phyloP scores from a whole-genome alignment of 1,140 invertebrate species.

The Drosophila nikananu region DNA sequence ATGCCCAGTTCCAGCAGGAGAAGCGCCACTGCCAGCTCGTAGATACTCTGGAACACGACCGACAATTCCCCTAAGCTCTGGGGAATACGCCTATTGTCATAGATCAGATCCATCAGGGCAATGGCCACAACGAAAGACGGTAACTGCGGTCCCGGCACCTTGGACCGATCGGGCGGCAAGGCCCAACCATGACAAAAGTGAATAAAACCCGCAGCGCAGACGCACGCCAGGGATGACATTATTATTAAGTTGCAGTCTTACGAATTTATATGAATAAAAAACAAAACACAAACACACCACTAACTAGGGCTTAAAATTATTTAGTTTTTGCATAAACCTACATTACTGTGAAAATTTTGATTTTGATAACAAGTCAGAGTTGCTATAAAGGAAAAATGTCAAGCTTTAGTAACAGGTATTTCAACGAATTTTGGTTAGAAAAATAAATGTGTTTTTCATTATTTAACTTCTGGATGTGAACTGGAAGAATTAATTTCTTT shows the following conservation, averaged over 20 bases:
- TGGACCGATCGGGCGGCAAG: background rate
- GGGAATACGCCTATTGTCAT: conserved; percentile 37
- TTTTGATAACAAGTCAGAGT: background rate
- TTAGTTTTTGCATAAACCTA: background rate
- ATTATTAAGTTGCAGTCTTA: background rate
- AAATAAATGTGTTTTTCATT: background rate
- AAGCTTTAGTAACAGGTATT: background rate
- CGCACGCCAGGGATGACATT: conserved; percentile 13
- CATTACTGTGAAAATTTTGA: background rate
- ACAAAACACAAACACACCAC: background rate
- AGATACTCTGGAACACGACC: background rate
- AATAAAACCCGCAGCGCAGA: conserved; percentile 12
- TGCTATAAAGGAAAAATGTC: background rate
- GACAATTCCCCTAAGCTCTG: background rate
- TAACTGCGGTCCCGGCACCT: background rate
- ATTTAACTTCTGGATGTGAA: background rate
- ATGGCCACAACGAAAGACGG: conserved; percentile 12
- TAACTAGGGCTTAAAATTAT: background rate
- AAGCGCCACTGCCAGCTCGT: conserved; percentile 13
- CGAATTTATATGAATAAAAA: background rate
- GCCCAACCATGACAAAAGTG: conserved; percentile 2
- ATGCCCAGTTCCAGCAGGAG: conserved; percentile 28
- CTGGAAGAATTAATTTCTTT: too few relatives aligned
- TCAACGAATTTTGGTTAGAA: background rate
- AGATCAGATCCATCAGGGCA: conserved; percentile 38